Conservation (phyloP, 2,113 vertebrate species). For the Bos javanicus region DNA sequence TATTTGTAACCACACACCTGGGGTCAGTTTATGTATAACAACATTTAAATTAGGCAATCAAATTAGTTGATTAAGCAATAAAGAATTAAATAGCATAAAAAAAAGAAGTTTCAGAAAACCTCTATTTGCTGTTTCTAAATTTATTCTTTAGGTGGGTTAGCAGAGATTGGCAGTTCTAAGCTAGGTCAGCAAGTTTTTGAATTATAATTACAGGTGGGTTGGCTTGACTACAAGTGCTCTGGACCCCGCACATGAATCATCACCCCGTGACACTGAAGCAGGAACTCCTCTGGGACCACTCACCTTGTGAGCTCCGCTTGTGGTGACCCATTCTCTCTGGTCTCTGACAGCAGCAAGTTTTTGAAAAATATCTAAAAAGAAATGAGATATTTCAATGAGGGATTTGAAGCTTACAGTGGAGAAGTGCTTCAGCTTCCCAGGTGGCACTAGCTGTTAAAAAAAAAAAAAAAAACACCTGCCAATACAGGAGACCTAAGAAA, state of each 20-base stretch:
- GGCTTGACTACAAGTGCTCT: background rate
- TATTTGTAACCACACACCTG: background rate
- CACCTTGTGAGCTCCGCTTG: constrained; percentile 88
- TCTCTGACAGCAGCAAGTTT: constrained; percentile 85
- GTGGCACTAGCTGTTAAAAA: background rate
- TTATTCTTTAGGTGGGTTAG: background rate
- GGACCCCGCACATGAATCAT: no score
- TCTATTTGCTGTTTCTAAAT: background rate
- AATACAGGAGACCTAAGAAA: background rate
- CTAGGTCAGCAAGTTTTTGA: background rate
- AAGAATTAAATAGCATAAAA: background rate
- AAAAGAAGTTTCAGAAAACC: background rate
- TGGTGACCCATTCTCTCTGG: constrained; percentile 85
- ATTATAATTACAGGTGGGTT: background rate
- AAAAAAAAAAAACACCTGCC: background rate
- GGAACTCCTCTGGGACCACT: background rate
- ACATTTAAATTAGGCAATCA: background rate
- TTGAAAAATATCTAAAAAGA: constrained; percentile 89
- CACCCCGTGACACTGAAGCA: rapidly evolving
- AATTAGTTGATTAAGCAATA: background rate
- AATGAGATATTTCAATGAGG: constrained; percentile 4
- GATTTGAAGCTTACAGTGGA: background rate
- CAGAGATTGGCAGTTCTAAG: background rate
- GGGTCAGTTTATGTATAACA: background rate
- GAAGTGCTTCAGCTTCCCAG: background rate